phyloP scores from a whole-genome alignment of 2,888 invertebrate species.

The Diplolepis rosae region DNA sequence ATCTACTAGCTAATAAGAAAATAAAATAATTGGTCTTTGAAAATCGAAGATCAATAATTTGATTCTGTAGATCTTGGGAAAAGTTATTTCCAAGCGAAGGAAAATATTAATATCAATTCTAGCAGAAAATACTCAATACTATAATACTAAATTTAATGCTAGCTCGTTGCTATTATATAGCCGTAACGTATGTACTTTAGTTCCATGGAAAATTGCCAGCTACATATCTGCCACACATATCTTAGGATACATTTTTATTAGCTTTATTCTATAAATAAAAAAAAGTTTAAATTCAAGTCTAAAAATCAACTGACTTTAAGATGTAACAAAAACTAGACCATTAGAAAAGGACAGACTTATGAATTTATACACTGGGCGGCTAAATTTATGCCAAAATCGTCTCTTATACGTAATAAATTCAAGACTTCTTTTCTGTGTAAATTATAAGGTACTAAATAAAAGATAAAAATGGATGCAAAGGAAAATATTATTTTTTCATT shows the following conservation, averaged over 20 bases:
- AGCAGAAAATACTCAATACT: background rate
- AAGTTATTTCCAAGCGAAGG: background rate
- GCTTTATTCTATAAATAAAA: no score
- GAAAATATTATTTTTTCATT: no score
- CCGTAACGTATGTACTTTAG: background rate
- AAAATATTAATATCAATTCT: background rate
- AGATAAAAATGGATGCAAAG: no score
- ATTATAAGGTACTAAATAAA: no score
- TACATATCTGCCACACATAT: background rate
- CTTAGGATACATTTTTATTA: background rate
- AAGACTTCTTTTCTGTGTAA: no score
- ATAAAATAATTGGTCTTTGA: background rate
- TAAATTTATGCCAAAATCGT: no score
- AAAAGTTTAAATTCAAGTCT: no score
- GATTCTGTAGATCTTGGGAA: background rate
- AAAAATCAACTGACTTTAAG: no score
- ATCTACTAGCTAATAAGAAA: background rate
- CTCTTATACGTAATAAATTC: no score
- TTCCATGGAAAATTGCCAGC: slow-evolving; percentile 17
- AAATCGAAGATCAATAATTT: slow-evolving; percentile 2
- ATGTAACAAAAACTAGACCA: no score
- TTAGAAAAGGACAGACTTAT: no score
- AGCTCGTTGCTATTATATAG: slow-evolving; percentile 1
- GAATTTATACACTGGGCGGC: no score
- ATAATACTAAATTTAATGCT: background rate